These are phyloP conservation scores for Chrysomallon squamiferum DNA, from an alignment of 1,140 invertebrate species.

Conservation along the genomic window DNA sequence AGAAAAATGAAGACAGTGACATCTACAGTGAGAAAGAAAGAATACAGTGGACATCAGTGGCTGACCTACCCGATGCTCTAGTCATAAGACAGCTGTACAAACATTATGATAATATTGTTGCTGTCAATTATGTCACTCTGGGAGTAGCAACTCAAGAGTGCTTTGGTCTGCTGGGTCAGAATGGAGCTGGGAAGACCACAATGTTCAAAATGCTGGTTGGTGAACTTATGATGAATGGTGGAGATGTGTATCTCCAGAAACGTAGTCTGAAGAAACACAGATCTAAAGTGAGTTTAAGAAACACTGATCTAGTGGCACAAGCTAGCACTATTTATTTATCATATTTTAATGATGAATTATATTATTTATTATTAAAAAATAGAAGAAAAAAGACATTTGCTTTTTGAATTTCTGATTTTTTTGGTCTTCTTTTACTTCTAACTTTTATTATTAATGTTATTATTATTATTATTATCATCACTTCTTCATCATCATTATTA, in stretches of 20 bases:
- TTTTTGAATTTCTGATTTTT: too few species aligned
- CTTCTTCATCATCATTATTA: too few species aligned
- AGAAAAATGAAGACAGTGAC: not conserved
- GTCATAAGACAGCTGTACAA: conserved; percentile 66
- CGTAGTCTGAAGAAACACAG: conserved; percentile 55
- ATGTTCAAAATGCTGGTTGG: conserved; percentile 60
- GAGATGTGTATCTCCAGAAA: conserved; percentile 46
- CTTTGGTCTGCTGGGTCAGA: conserved; percentile 81
- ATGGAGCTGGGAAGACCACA: conserved; percentile 62
- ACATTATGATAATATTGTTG: conserved; percentile 69
- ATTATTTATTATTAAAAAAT: too few species aligned
- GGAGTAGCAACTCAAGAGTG: conserved; percentile 73
- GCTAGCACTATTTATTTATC: too few species aligned
- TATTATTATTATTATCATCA: too few species aligned
- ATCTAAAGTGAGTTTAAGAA: conserved; percentile 62
- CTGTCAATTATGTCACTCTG: conserved; percentile 78
- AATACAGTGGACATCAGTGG: not conserved
- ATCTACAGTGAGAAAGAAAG: not conserved
- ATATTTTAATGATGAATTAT: too few species aligned
- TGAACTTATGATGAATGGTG: conserved; percentile 38
- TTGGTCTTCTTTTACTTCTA: too few species aligned
- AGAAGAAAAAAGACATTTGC: too few species aligned
- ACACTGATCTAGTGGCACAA: too few species aligned
- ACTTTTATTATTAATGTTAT: too few species aligned
- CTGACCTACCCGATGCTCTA: conserved; percentile 26